A percentile compares a stretch with the other conserved stretches of the same genome.
Evolutionary conservation across 2,797 vertebrate genomes (phyloP).

Genomic region (Parauchenoglanis punctatus): DNA sequence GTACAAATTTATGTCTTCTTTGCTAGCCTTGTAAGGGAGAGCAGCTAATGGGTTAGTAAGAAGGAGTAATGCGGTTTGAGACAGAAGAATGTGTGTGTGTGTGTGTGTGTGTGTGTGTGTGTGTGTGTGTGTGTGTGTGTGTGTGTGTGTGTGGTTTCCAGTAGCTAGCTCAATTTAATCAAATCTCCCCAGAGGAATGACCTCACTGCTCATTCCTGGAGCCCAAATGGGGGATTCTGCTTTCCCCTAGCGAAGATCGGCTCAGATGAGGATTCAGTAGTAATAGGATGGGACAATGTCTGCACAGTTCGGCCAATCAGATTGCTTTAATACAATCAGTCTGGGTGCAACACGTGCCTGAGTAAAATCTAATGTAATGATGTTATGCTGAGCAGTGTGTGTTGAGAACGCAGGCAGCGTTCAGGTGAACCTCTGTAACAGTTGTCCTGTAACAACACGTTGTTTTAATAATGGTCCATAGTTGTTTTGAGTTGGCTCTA

Average conservation of each 20-base stretch:
- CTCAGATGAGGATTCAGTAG: conserved; percentile 12
- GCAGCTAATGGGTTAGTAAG: conserved; percentile 29
- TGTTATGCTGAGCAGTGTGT: neutral
- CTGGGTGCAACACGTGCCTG: neutral
- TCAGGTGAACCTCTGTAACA: neutral
- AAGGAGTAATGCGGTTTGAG: conserved; percentile 10
- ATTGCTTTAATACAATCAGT: conserved; percentile 25
- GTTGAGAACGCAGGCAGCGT: neutral
- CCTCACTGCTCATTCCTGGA: conserved; percentile 64
- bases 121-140: conserved; percentile 48
- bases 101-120: conserved; percentile 7
- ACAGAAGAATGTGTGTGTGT: conserved; percentile 14
- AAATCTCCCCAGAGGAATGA: conserved; percentile 66
- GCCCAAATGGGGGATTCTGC: conserved; percentile 43
- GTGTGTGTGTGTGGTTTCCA: conserved; percentile 42
- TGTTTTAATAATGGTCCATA: neutral
- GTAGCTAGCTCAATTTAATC: conserved; percentile 63
- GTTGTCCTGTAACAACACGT: neutral
- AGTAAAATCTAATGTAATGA: conserved; percentile 5
- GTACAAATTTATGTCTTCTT: neutral
- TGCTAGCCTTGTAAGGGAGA: conserved; percentile 1
- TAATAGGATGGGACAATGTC: conserved; percentile 27
- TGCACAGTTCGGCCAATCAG: conserved; percentile 29
- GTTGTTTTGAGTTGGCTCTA: neutral
- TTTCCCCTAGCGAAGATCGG: conserved; percentile 34